These are phyloP conservation scores for Eurytoma californica DNA, from an alignment of 2,888 invertebrate genomes.

Conservation along the genomic window DNA sequence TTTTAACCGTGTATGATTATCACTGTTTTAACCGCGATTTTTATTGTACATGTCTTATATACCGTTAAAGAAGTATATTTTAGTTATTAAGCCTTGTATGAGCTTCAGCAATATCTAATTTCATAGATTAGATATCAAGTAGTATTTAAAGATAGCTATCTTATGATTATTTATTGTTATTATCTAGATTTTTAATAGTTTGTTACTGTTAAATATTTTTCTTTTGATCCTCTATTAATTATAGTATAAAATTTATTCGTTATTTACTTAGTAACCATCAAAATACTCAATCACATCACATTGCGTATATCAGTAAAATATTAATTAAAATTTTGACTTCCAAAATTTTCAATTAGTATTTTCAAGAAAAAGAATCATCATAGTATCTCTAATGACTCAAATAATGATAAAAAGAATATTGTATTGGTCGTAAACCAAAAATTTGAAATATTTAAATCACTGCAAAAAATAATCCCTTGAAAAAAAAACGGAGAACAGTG, in stretches of 20 bases:
- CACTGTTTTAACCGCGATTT: constrained; percentile 1
- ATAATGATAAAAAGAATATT: constrained; percentile 1
- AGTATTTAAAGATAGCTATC: constrained; percentile 32
- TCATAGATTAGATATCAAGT: constrained; percentile 23
- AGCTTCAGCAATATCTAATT: constrained; percentile 13
- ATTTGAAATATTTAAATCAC: not conserved
- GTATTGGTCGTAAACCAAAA: not conserved
- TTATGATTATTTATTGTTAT: constrained; percentile 53
- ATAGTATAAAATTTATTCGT: not conserved
- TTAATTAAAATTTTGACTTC: constrained; percentile 47
- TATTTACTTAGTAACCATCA: constrained; percentile 4
- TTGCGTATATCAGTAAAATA: constrained; percentile 15
- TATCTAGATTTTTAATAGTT: constrained; percentile 47
- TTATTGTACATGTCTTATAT: constrained; percentile 40
- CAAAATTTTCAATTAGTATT: constrained; percentile 51
- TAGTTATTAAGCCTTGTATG: constrained; percentile 16
- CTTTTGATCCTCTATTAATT: constrained; percentile 30
- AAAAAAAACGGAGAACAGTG: constrained; percentile 26
- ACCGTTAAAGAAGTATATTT: constrained; percentile 25
- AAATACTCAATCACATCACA: constrained; percentile 36
- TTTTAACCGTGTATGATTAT: not conserved
- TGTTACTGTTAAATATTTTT: constrained; percentile 52
- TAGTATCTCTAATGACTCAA: constrained; percentile 45
- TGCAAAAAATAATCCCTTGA: not conserved
- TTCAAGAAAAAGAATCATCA: not conserved